phyloP scores from a whole-genome alignment of 2,797 vertebrate species.

The Paramormyrops hopkinsi region DNA sequence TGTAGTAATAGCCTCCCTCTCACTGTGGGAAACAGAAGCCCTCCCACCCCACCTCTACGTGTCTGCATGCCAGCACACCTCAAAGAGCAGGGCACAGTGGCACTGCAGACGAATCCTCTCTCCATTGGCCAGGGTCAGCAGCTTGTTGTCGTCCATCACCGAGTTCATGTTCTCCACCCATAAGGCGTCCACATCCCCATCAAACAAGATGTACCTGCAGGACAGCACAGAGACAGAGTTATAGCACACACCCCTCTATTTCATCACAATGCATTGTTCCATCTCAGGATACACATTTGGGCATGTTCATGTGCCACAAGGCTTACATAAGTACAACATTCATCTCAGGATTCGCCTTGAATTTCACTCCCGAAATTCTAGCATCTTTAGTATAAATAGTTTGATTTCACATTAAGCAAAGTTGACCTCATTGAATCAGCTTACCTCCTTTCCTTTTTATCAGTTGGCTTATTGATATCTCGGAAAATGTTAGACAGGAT shows the following conservation, averaged over 20 bases:
- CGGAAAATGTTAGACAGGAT: constrained; percentile 96
- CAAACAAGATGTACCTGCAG: constrained; percentile 89
- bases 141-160: constrained; percentile 96
- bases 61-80: constrained; percentile 43
- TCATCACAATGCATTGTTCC: not conserved
- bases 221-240: not conserved
- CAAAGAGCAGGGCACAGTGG: constrained; percentile 89
- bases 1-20: not conserved
- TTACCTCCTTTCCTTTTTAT: constrained; percentile 87
- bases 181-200: constrained; percentile 94
- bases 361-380: not conserved
- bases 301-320: constrained; percentile 91
- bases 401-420: not conserved
- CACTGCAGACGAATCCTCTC: constrained; percentile 86
- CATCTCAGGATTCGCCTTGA: constrained; percentile 31
- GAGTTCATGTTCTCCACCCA: constrained; percentile 99
- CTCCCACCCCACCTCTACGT: not conserved
- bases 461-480: constrained; percentile 88
- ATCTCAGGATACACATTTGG: not conserved
- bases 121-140: constrained; percentile 89
- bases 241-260: not conserved
- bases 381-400: not conserved
- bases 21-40: not conserved
- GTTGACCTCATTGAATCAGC: not conserved
- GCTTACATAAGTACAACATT: constrained; percentile 94